Conservation (phyloP, 2,113 vertebrate species). For the Bettongia penicillata region DNA sequence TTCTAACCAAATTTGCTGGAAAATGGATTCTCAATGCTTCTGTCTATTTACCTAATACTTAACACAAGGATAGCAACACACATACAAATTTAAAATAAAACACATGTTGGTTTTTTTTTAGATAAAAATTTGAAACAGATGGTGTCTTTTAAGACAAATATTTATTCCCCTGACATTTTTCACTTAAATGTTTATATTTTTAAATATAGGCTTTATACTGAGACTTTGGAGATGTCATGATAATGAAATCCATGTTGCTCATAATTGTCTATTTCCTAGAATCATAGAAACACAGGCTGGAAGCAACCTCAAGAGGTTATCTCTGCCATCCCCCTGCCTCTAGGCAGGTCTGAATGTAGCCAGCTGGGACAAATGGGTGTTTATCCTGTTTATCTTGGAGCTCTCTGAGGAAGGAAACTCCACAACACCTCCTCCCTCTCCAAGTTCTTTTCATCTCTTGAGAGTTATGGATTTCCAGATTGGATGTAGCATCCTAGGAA, state of each 20-base stretch:
- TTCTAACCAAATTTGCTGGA: constrained; percentile 84
- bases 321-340: constrained; percentile 69
- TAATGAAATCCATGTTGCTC: constrained; percentile 80
- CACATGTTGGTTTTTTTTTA: constrained; percentile 82
- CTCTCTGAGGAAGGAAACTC: constrained; percentile 68
- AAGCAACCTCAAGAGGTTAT: constrained; percentile 72
- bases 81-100: constrained; percentile 88
- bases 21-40: constrained; percentile 85
- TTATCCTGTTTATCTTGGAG: constrained; percentile 75
- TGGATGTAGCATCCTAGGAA: constrained; percentile 28
- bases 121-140: constrained; percentile 87
- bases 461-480: neutral
- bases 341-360: constrained; percentile 70
- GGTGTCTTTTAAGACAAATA: constrained; percentile 85
- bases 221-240: constrained; percentile 78
- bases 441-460: constrained; percentile 42
- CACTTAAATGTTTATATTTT: constrained; percentile 82
- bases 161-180: constrained; percentile 84
- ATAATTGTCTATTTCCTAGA: constrained; percentile 80
- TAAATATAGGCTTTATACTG: constrained; percentile 79
- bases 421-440: constrained; percentile 64
- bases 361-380: constrained; percentile 78
- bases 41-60: constrained; percentile 88
- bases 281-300: constrained; percentile 72
- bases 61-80: constrained; percentile 86